Percentiles rank a stretch among this genome's conserved stretches.
Conservation (phyloP, 2,113 vertebrate species). For the Megaceryle torquata region DNA sequence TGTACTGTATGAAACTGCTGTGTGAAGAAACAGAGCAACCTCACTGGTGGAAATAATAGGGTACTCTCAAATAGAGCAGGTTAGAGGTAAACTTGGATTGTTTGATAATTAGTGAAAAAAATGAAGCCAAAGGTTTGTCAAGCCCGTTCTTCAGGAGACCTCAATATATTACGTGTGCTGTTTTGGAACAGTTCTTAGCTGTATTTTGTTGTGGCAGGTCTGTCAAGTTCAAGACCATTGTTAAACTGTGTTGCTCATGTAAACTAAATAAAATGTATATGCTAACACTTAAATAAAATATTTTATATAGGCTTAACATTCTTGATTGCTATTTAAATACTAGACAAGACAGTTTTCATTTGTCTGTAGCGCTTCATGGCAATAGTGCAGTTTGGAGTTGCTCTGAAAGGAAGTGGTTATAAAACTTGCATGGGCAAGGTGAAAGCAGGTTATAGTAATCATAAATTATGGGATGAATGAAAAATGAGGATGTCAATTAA, state of each 20-base stretch:
- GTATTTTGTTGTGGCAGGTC: not conserved
- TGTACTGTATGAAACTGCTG: not conserved
- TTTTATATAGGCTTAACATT: not conserved
- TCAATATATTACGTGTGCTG: fast-evolving
- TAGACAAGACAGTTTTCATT: not conserved
- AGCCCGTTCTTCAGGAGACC: not conserved
- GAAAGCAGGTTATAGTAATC: not conserved
- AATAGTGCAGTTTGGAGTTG: not conserved
- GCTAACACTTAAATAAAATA: not conserved
- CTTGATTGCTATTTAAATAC: not conserved
- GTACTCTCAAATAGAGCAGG: not conserved
- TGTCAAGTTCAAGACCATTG: not conserved
- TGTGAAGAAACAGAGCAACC: not conserved
- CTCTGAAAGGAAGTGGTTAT: not conserved
- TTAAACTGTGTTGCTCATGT: not conserved
- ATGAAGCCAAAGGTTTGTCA: not conserved
- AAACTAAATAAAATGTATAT: not conserved
- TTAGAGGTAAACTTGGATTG: not conserved
- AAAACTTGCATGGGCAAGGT: not conserved
- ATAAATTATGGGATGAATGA: not conserved
- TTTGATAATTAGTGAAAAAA: not conserved
- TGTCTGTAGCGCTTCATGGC: not conserved
- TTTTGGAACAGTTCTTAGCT: not conserved
- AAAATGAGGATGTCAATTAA: not conserved
- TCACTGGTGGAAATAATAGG: not conserved